These are phyloP conservation scores for Thamnaconus septentrionalis DNA, from an alignment of 2,113 vertebrate species.

Conservation along the genomic window DNA sequence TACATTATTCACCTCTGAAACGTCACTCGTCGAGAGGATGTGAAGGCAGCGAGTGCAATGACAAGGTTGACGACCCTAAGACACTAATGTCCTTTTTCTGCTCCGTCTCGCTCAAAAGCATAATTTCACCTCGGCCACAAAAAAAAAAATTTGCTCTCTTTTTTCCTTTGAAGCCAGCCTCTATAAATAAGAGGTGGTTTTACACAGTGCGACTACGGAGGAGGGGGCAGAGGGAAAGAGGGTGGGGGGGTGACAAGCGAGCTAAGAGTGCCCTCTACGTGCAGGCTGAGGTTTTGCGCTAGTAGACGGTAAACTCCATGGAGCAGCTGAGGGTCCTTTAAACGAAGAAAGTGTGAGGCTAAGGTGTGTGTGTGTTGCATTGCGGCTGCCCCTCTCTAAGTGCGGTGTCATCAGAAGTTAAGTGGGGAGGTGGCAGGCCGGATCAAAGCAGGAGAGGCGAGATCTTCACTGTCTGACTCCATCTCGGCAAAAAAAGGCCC, in stretches of 20 bases:
- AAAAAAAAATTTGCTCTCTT: slow-evolving; percentile 31
- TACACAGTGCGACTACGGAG: slow-evolving; percentile 24
- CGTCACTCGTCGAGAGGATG: not conserved
- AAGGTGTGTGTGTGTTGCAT: not conserved
- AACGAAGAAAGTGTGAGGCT: slow-evolving; percentile 1
- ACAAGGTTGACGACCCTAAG: slow-evolving; percentile 25
- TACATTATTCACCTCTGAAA: too few relatives aligned
- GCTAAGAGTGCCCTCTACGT: slow-evolving; percentile 72
- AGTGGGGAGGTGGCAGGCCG: slow-evolving; percentile 26
- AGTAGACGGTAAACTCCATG: not conserved
- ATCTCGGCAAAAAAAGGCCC: slow-evolving; percentile 41
- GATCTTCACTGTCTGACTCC: slow-evolving; percentile 63
- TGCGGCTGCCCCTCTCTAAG: slow-evolving; percentile 31
- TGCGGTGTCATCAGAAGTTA: slow-evolving; percentile 55
- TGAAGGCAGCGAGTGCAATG: not conserved
- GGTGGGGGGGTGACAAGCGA: slow-evolving; percentile 5
- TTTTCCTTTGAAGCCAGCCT: slow-evolving; percentile 48
- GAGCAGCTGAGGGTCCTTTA: slow-evolving; percentile 24
- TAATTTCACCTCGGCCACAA: slow-evolving; percentile 36
- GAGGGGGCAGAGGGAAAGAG: slow-evolving; percentile 6
- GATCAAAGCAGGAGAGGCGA: slow-evolving; percentile 53
- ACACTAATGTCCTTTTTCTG: slow-evolving; percentile 11
- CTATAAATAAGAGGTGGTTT: slow-evolving; percentile 59
- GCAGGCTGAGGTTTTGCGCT: slow-evolving; percentile 4
- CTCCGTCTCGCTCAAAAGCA: slow-evolving; percentile 33